Base-by-base conservation (phyloP, 2,113 vertebrate genomes). In the Sus scrofa region DNA sequence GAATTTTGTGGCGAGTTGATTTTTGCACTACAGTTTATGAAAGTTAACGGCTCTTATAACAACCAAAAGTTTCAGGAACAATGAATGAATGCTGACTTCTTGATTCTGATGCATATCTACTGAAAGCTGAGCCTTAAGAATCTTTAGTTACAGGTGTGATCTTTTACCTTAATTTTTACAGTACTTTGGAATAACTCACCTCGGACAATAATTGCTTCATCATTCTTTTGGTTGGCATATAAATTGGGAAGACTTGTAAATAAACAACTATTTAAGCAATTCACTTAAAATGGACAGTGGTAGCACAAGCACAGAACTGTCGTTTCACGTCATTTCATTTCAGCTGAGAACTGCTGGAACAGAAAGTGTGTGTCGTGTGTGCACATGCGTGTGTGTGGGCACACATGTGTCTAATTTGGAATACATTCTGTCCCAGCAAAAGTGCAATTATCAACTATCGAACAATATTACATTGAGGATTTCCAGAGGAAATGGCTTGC, bases 181-280 rank as follows among this genome's bases (percentile, higher is more conserved):
- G 26, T 44, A 71, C 37, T 78, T 78, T 34, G 54, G 26, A 62
- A 89, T 27, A 86, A 67, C 67, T 62, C 54, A 32, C 10, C 54
- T 82, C 75, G 1, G n/a, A 91, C 89, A 65, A 8, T 62, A 78
- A 63, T 70, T 44, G 70, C 52, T 82, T 75, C 82, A 84, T 27
- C 65, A 68, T 86, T 87, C 81, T 60, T 37, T 71, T 93, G 56
- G 2, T 86, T 86, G 24, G 2, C 12, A 44, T 7, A 60, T 91
- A 75, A 81, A 20, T 62, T 74, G 14, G 56, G 30, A 73, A 94
- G 60, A 73, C 16, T 95, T 71, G 20, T 52, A 91, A 95, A n/a
- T 56, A 93, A 93, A 86, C 16, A 93, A 54, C 19, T 14, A 11
- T 86, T 70, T 87, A 71, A 95, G 12, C 20, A 92, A 68, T 37